Base-by-base conservation (phyloP, 2,797 vertebrate species). In the Gambusia yucatana region DNA sequence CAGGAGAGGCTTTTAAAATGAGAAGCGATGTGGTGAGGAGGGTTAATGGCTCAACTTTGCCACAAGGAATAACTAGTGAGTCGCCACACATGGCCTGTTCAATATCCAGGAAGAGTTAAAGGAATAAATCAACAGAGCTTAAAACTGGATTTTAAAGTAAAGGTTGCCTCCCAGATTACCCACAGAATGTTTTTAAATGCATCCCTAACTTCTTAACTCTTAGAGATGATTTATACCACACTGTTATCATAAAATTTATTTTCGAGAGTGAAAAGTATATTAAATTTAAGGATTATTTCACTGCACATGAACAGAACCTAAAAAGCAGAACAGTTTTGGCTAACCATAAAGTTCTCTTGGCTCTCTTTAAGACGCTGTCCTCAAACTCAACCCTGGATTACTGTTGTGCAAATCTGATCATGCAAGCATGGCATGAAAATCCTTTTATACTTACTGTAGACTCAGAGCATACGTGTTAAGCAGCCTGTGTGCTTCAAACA, bases 31-130 rank as follows among this genome's bases (percentile, higher is more conserved):
- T 52, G 82, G 80, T 82, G 16, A 77, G 52, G 70, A 43, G 1
- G 72, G 59, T 44, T 87, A 87, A 89, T 84, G 78, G 80, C 30
- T 48, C 72, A 79, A 63, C 59, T 76, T 75, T 43, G 86, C 84
- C 85, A 88, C 89, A 86, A 87, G 80, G 78, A 91, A 82, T 88
- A 87, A 82, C 77, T 69, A 79, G 77, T 13, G 52, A 86, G 77
- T 63, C 75, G 14, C 36, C 82, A 77, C 72, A 84, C 77, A 77
- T 57, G 71, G 77, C 75, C 39, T 63, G 77, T 79, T 74, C 74
- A 13, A 76, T 30, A 59, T 84, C 86, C 76, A 61, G 79, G 82
- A 90, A 69, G 80, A 84, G 87, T 71, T 79, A 3, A 75, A 61
- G 72, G 81, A 82, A 86, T 85, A 80, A 87, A 89, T 85, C 82